These are phyloP conservation scores for Cepaea hortensis DNA, from an alignment of 2,888 invertebrate genomes.

Conservation along the genomic window DNA sequence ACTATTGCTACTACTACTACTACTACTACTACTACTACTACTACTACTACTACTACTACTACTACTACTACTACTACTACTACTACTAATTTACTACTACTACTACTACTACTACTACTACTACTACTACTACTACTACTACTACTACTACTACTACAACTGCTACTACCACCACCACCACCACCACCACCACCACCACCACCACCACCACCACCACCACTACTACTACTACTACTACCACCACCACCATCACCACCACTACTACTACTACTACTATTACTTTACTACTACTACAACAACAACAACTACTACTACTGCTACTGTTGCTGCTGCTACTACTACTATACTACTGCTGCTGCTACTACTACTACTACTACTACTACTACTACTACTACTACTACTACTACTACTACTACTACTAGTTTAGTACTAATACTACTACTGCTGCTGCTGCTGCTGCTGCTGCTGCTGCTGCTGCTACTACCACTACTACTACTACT, in stretches of 20 bases:
- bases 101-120: background rate
- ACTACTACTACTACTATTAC: background rate
- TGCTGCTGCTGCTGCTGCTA: conserved; percentile 22
- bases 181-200: conserved; percentile 17
- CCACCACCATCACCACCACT: background rate
- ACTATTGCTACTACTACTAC: background rate
- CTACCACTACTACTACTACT: conserved; percentile 24
- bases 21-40: background rate
- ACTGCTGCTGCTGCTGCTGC: conserved; percentile 23
- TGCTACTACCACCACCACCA: background rate
- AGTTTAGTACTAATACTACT: background rate
- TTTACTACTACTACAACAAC: conserved; percentile 2
- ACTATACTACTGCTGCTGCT: background rate
- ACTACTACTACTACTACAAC: background rate
- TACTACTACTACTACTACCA: background rate
- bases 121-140: background rate
- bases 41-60: background rate
- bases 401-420: background rate
- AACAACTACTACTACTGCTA: background rate
- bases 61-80: background rate
- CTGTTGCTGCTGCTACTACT: background rate
- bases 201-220: conserved; percentile 16
- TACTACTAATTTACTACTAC: background rate
- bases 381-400: background rate
- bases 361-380: conserved; percentile 8